Base-by-base conservation (phyloP, 1,140 invertebrate genomes). In the Aphaenogaster floridana region DNA sequence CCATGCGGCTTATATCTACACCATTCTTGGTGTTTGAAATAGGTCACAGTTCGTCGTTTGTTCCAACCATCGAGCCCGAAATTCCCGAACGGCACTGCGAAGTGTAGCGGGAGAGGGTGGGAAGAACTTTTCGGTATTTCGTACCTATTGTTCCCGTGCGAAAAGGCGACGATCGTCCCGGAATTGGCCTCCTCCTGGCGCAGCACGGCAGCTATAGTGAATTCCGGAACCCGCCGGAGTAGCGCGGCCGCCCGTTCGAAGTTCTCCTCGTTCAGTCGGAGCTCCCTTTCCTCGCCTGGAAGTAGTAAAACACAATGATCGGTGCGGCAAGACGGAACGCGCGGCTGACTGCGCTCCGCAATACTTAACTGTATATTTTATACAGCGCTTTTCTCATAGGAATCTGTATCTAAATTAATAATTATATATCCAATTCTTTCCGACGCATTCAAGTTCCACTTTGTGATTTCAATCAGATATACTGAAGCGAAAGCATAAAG, bases 141-240 rank as follows among this genome's bases (percentile, higher is more conserved):
- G 11, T 93, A 97, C 97, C 97, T 97, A 96, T 97, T 97, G 94
- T 96, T 96, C 90, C 97, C 97, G 93, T 97, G 97, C 77, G 97
- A 97, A 95, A 98, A 98, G 91, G 98, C 97, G 89, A 98, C 96
- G 90, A 98, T 97, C 77, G 97, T 97, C 93, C 98, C 98, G 71
- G 97, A 97, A 96, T 98, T 98, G 90, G 96, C 96, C 88, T 97
- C 96, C 94, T 98, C 97, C 95, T 98, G 98, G 78, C 97, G 96
- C 45, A 98, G 94, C 88, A 96, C 96, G 52, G 98, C 97, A 77
- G 97, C 96, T 91, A 98, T 96, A 69, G 98, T 98, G 95, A 98
- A 98, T 95, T 98, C 98, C 89, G 97, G 96, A 90, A 97, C 97
- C 91, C 95, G 95, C 83, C 96, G 96, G 92, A 98, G 95, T 92